These are phyloP conservation scores for Patella pellucida DNA, from an alignment of 2,888 invertebrate species.

Conservation along the genomic window DNA sequence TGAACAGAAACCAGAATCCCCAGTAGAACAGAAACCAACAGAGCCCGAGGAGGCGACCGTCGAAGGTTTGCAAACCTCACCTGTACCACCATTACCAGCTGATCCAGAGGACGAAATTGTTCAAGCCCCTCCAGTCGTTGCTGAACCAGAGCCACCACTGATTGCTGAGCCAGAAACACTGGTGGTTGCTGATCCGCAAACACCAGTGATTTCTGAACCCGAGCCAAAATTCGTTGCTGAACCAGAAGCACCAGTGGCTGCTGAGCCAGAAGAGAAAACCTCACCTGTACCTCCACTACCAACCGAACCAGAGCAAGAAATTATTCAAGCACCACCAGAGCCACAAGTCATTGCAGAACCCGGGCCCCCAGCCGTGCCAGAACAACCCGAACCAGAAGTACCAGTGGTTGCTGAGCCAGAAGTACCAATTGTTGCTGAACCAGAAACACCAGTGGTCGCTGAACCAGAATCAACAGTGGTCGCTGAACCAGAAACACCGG, in stretches of 20 bases:
- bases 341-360: too few relatives aligned
- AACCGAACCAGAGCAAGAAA: too few relatives aligned
- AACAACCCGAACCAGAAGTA: background rate
- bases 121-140: background rate
- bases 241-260: constrained; percentile 9
- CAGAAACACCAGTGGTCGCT: constrained; percentile 8
- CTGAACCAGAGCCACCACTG: background rate
- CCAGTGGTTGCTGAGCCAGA: constrained; percentile 7
- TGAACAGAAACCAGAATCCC: background rate
- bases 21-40: background rate
- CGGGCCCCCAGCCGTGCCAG: too few relatives aligned
- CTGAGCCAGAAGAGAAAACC: background rate
- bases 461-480: background rate
- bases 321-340: too few relatives aligned
- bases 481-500: background rate
- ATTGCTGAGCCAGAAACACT: constrained; percentile 3
- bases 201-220: background rate
- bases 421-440: background rate
- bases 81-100: too few relatives aligned
- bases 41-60: background rate
- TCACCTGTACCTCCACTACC: too few relatives aligned
- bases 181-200: background rate
- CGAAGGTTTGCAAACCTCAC: background rate
- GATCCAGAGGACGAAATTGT: constrained; percentile 15
- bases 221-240: background rate